Conservation (phyloP, 2,113 vertebrate genomes). For the Oplegnathus fasciatus region DNA sequence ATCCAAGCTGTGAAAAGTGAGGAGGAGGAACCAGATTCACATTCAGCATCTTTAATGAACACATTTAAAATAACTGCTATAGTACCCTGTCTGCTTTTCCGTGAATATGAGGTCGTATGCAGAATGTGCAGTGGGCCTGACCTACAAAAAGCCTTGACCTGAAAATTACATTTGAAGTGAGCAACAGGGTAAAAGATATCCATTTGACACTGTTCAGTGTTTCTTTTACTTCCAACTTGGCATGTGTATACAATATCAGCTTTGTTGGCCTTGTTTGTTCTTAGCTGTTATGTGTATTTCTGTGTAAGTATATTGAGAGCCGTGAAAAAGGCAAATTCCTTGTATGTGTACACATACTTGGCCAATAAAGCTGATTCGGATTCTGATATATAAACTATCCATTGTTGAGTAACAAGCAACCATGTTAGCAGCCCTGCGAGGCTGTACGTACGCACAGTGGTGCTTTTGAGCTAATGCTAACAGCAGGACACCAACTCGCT, state of each 20-base stretch:
- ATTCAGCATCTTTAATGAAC: not conserved
- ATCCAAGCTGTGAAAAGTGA: constrained; percentile 22
- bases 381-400: not conserved
- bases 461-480: not conserved
- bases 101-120: not conserved
- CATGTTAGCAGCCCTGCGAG: not conserved
- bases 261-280: no score
- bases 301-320: no score
- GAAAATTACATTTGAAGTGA: constrained; percentile 9
- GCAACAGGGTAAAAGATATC: not conserved
- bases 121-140: not conserved
- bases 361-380: no score
- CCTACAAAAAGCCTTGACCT: no score
- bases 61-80: constrained; percentile 24
- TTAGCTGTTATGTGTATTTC: no score
- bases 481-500: not conserved
- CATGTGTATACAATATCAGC: not conserved
- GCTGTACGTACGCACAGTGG: not conserved
- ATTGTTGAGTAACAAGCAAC: not conserved
- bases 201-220: not conserved
- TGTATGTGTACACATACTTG: no score
- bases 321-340: no score
- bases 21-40: constrained; percentile 19
- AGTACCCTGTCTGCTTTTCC: constrained; percentile 5
- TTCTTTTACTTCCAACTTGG: not conserved